Evolutionary conservation across 2,113 vertebrate genomes (phyloP).

Genomic region (Solea solea): DNA sequence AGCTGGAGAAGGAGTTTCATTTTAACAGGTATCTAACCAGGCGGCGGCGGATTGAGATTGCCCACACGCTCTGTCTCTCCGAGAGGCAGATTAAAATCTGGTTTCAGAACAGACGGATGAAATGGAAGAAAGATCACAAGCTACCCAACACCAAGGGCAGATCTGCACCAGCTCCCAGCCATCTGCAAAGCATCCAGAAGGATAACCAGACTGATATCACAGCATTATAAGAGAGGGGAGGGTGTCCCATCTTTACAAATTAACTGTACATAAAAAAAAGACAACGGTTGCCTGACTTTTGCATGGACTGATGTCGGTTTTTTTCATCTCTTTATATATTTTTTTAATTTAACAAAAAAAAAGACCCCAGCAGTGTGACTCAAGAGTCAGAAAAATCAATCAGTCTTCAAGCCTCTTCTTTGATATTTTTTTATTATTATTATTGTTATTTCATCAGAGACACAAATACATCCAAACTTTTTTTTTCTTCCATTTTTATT

Average conservation of each 20-base stretch:
- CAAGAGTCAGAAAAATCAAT: slow-evolving; percentile 59
- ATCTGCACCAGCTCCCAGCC: slow-evolving; percentile 86
- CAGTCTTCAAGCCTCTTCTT: slow-evolving; percentile 44
- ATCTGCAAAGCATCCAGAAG: slow-evolving; percentile 92
- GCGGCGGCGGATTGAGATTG: slow-evolving; percentile 97
- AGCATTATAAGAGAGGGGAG: slow-evolving; percentile 87
- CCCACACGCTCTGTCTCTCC: slow-evolving; percentile 95
- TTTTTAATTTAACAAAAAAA: slow-evolving; percentile 66
- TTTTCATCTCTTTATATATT: slow-evolving; percentile 46
- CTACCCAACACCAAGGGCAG: slow-evolving; percentile 99
- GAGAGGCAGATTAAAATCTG: slow-evolving; percentile 99
- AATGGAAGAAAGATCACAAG: slow-evolving; percentile 99
- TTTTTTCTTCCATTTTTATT: slow-evolving; percentile 27
- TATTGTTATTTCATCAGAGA: slow-evolving; percentile 56
- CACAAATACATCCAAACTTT: slow-evolving; percentile 66
- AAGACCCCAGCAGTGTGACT: slow-evolving; percentile 66
- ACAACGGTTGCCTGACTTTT: slow-evolving; percentile 85
- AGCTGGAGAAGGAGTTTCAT: slow-evolving; percentile 99
- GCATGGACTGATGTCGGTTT: slow-evolving; percentile 81
- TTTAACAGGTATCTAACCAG: slow-evolving; percentile 99
- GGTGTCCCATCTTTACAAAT: slow-evolving; percentile 67
- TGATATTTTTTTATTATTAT: slow-evolving; percentile 55
- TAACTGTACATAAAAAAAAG: slow-evolving; percentile 83
- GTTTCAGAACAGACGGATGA: slow-evolving; percentile 99
- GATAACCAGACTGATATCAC: slow-evolving; percentile 97